A percentile compares a stretch with the other conserved stretches of the same genome.
phyloP scores from a whole-genome alignment of 2,888 invertebrate genomes.

The Aradus depressus region DNA sequence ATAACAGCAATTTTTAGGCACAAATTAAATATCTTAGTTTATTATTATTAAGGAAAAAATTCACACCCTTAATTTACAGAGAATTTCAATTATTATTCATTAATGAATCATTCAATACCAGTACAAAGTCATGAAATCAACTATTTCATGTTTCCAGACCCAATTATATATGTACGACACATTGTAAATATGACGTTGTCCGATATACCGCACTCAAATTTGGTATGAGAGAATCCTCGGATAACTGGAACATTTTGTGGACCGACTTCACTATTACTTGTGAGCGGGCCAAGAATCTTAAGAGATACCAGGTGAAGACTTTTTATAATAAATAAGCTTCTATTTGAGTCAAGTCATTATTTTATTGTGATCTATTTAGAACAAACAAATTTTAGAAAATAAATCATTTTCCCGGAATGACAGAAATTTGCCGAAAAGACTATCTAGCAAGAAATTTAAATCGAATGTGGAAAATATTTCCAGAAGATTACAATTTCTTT shows the following conservation, averaged over 20 bases:
- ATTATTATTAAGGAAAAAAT: too few species aligned
- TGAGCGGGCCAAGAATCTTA: constrained; percentile 82
- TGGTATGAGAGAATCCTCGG: constrained; percentile 66
- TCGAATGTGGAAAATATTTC: constrained; percentile 77
- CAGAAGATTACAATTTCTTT: constrained; percentile 82
- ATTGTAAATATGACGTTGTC: constrained; percentile 64
- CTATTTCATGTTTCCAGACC: constrained; percentile 16
- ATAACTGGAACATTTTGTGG: constrained; percentile 86
- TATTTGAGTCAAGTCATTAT: background rate
- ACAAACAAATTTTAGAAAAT: constrained; percentile 52
- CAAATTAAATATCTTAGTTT: too few species aligned
- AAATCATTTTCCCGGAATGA: constrained; percentile 88
- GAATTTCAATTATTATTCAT: too few species aligned
- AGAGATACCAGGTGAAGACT: constrained; percentile 51
- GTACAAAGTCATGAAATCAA: too few species aligned
- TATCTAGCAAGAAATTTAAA: constrained; percentile 78
- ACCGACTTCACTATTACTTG: constrained; percentile 77
- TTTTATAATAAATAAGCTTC: background rate
- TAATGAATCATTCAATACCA: too few species aligned
- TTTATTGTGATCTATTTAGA: background rate
- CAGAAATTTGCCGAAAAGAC: constrained; percentile 81
- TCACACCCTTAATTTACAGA: too few species aligned
- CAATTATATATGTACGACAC: constrained; percentile 50
- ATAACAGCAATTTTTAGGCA: too few species aligned
- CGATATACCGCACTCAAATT: constrained; percentile 55